A percentile compares a stretch with the other conserved stretches of the same genome.
phyloP scores from a whole-genome alignment of 1,140 invertebrate genomes.

The Anthonomus grandis region DNA sequence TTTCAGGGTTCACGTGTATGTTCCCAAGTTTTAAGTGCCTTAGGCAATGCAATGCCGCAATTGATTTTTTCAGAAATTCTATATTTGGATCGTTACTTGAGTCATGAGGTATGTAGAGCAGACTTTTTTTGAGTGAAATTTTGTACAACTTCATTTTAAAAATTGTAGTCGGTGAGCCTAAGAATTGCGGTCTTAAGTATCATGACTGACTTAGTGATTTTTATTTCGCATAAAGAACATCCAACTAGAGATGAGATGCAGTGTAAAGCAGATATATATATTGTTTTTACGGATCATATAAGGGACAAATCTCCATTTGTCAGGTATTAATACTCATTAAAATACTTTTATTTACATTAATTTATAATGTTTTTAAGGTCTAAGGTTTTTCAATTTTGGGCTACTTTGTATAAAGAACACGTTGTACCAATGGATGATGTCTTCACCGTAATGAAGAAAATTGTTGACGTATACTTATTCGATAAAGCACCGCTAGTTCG shows the following conservation, averaged over 20 bases:
- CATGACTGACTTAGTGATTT: conserved; percentile 61
- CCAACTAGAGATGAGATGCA: conserved; percentile 55
- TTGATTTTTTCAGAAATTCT: conserved; percentile 55
- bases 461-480: conserved; percentile 55
- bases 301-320: conserved; percentile 68
- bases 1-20: conserved; percentile 56
- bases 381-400: conserved; percentile 61
- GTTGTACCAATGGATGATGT: conserved; percentile 60
- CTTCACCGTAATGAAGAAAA: conserved; percentile 54
- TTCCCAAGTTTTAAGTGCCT: conserved; percentile 61
- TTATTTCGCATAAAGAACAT: conserved; percentile 57
- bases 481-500: conserved; percentile 66
- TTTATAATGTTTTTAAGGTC: conserved; percentile 17
- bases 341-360: neutral
- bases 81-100: conserved; percentile 39
- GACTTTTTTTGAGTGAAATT: neutral
- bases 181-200: conserved; percentile 66
- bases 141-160: conserved; percentile 10
- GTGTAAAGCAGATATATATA: conserved; percentile 57
- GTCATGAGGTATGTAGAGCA: conserved; percentile 32
- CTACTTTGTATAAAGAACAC: conserved; percentile 57
- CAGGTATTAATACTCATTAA: conserved; percentile 30
- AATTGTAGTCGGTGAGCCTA: conserved; percentile 60
- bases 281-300: conserved; percentile 64
- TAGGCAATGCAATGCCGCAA: conserved; percentile 58